phyloP scores from a whole-genome alignment of 1,140 invertebrate species.

The Papilio xuthus region DNA sequence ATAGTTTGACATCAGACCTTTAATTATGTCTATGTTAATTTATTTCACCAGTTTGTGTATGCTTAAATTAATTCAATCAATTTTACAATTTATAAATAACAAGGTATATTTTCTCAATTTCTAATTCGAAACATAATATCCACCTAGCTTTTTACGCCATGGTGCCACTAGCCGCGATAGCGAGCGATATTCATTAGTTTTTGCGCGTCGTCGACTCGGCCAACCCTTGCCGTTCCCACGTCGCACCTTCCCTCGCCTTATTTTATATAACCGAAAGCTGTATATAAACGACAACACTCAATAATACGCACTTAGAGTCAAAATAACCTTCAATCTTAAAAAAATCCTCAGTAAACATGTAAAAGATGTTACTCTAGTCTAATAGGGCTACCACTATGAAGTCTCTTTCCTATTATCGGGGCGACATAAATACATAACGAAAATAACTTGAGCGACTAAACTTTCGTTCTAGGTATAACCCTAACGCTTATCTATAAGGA shows the following conservation, averaged over 20 bases:
- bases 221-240: constrained; percentile 35
- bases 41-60: too few relatives aligned
- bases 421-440: background rate
- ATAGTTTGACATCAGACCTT: too few relatives aligned
- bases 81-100: too few relatives aligned
- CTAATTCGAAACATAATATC: background rate
- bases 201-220: constrained; percentile 7
- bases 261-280: background rate
- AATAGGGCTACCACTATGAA: too few relatives aligned
- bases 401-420: background rate
- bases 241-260: constrained; percentile 8
- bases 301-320: background rate
- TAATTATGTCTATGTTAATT: too few relatives aligned
- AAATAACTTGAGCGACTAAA: background rate
- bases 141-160: background rate
- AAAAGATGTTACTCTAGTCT: too few relatives aligned
- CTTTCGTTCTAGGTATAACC: background rate
- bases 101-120: background rate
- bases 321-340: background rate
- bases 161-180: constrained; percentile 28
- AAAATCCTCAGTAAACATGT: too few relatives aligned
- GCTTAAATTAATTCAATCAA: too few relatives aligned
- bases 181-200: constrained; percentile 31
- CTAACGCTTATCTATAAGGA: background rate
- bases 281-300: background rate